These are phyloP conservation scores for Lasioglossum figueresi DNA, from an alignment of 2,888 invertebrate genomes.

Conservation along the genomic window DNA sequence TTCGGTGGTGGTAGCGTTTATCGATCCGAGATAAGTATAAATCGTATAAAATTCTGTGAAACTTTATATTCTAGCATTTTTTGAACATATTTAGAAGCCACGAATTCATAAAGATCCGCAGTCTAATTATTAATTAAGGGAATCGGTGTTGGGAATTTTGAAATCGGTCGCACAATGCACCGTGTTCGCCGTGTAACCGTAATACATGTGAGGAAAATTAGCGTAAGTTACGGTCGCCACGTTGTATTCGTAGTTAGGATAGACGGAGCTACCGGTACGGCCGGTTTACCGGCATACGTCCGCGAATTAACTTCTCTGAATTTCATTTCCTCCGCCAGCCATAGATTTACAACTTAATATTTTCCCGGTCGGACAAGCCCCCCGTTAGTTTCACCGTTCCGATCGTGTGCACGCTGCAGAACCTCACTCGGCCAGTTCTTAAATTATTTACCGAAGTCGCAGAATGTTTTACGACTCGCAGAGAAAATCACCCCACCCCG, in stretches of 20 bases:
- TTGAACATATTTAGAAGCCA: too few species aligned
- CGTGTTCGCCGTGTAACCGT: background rate
- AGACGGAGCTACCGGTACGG: slow-evolving; percentile 29
- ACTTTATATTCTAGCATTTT: too few species aligned
- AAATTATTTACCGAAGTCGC: background rate
- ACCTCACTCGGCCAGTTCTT: background rate
- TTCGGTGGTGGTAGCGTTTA: too few species aligned
- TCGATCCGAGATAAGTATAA: too few species aligned
- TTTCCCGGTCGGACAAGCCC: slow-evolving; percentile 6
- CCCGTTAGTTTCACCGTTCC: slow-evolving; percentile 7
- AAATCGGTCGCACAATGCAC: slow-evolving; percentile 17
- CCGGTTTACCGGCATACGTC: slow-evolving; percentile 28
- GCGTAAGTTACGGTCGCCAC: slow-evolving; percentile 23
- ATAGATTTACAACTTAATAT: slow-evolving; percentile 17
- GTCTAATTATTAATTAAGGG: background rate
- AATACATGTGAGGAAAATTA: slow-evolving; percentile 26
- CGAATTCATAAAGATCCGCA: too few species aligned
- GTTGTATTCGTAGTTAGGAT: slow-evolving; percentile 27
- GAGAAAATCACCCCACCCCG: background rate
- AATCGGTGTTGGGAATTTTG: background rate
- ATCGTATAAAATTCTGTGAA: too few species aligned
- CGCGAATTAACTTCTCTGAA: slow-evolving; percentile 42
- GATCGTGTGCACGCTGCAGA: background rate
- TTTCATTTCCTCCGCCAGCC: slow-evolving; percentile 13
- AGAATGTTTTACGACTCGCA: background rate